A percentile compares a stretch with the other conserved stretches of the same genome.
Conservation (phyloP, 2,113 vertebrate species). For the Takifugu bimaculatus region DNA sequence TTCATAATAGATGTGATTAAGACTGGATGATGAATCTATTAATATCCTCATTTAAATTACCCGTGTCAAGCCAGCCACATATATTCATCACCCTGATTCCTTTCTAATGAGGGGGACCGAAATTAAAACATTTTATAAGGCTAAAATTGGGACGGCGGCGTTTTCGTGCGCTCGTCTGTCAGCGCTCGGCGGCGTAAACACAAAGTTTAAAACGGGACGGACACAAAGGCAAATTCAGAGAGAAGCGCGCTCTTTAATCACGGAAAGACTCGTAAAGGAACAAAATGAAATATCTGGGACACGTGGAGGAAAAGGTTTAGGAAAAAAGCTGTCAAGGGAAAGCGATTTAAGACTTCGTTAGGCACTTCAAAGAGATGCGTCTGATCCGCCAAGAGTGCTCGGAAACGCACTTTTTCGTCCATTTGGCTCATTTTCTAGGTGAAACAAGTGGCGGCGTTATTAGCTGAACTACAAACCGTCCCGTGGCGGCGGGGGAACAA, state of each 20-base stretch:
- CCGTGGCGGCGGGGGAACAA: neutral
- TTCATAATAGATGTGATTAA: constrained; percentile 69
- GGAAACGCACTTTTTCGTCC: constrained; percentile 49
- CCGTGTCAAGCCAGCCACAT: constrained; percentile 49
- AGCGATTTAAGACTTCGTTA: constrained; percentile 43
- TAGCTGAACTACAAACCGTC: constrained; percentile 2
- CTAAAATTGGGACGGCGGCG: constrained; percentile 31
- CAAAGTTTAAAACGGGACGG: constrained; percentile 26
- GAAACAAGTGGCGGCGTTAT: constrained; percentile 17
- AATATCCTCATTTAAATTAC: constrained; percentile 70
- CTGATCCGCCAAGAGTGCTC: constrained; percentile 35
- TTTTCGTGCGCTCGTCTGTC: constrained; percentile 17
- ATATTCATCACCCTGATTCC: constrained; percentile 64
- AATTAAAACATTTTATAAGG: constrained; percentile 67
- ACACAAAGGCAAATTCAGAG: constrained; percentile 23
- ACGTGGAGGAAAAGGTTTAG: constrained; percentile 44
- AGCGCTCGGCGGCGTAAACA: constrained; percentile 24
- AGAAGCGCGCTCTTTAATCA: constrained; percentile 46
- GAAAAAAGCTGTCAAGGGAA: constrained; percentile 38
- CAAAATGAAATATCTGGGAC: constrained; percentile 68
- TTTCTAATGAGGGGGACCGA: constrained; percentile 65
- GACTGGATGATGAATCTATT: constrained; percentile 65
- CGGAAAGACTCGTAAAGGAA: constrained; percentile 48
- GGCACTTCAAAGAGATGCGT: constrained; percentile 51
- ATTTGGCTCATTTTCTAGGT: constrained; percentile 44